A percentile compares a stretch with the other conserved stretches of the same genome.
These are phyloP conservation scores for Emberiza fucata DNA, from an alignment of 2,113 vertebrate species.

Conservation along the genomic window DNA sequence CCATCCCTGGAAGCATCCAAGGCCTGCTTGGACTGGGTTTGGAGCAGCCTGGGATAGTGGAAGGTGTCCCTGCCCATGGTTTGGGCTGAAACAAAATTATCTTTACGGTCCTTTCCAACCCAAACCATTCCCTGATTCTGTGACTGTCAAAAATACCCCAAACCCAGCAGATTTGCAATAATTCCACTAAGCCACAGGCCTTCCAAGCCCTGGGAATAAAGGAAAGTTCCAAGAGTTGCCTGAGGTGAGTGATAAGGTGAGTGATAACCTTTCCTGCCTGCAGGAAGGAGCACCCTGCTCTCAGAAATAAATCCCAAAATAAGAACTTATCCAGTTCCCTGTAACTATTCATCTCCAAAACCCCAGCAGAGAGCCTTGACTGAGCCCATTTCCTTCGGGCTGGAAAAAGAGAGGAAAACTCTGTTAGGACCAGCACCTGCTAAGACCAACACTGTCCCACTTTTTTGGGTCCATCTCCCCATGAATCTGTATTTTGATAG, in stretches of 20 bases:
- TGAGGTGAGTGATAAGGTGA: neutral
- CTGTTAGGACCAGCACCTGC: neutral
- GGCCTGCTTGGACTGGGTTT: neutral
- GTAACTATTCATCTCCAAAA: neutral
- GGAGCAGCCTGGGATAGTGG: neutral
- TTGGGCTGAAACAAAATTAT: neutral
- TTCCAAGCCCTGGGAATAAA: neutral
- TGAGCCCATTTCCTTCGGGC: neutral
- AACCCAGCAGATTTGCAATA: neutral
- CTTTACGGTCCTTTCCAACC: neutral
- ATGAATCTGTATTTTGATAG: neutral
- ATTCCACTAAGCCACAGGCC: neutral
- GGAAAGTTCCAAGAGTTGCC: neutral
- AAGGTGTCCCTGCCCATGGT: neutral
- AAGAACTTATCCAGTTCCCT: accelerated
- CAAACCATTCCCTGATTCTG: neutral
- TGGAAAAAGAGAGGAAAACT: neutral
- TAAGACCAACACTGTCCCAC: neutral
- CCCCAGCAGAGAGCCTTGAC: neutral
- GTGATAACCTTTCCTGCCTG: neutral
- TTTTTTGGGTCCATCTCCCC: neutral
- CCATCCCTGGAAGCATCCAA: neutral
- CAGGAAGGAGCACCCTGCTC: neutral
- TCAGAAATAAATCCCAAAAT: neutral
- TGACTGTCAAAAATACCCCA: neutral